phyloP scores from a whole-genome alignment of 92 coral and sea anemone genomes.

The Zoanthus solanderi region DNA sequence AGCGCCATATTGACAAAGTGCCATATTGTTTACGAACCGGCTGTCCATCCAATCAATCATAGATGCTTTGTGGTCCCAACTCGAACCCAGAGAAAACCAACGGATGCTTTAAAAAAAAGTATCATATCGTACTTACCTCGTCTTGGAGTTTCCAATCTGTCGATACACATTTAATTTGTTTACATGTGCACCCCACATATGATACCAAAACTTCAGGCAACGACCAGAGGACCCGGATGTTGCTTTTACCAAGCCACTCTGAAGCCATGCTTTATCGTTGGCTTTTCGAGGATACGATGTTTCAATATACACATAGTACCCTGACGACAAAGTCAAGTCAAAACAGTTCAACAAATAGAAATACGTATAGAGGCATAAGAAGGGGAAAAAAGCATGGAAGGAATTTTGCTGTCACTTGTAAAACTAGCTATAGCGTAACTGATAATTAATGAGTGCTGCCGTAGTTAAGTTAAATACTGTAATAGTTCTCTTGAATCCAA shows the following conservation, averaged over 20 bases:
- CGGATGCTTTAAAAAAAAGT: background rate
- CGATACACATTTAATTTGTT: slow-evolving; percentile 89
- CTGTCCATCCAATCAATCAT: too few relatives aligned
- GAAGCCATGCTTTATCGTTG: slow-evolving; percentile 86
- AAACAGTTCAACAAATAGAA: background rate
- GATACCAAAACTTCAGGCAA: slow-evolving; percentile 96
- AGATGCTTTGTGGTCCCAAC: too few relatives aligned
- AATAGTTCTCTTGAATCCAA: too few relatives aligned
- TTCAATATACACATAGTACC: slow-evolving; percentile 95
- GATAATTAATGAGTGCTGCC: too few relatives aligned
- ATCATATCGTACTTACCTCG: slow-evolving; percentile 52
- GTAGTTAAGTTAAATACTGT: too few relatives aligned
- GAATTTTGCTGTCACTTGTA: too few relatives aligned
- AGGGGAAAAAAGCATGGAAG: too few relatives aligned
- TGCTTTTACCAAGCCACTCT: slow-evolving; percentile 87
- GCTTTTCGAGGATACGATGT: slow-evolving; percentile 83
- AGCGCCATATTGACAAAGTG: too few relatives aligned
- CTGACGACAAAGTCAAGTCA: slow-evolving; percentile 32
- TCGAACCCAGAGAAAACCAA: too few relatives aligned
- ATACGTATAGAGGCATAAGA: too few relatives aligned
- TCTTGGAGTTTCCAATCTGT: slow-evolving; percentile 70
- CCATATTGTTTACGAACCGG: too few relatives aligned
- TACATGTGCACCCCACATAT: slow-evolving; percentile 96
- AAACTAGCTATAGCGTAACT: too few relatives aligned
- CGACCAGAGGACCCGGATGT: slow-evolving; percentile 90